These are phyloP conservation scores for Anser cygnoides DNA, from an alignment of 2,113 vertebrate species.

Conservation along the genomic window DNA sequence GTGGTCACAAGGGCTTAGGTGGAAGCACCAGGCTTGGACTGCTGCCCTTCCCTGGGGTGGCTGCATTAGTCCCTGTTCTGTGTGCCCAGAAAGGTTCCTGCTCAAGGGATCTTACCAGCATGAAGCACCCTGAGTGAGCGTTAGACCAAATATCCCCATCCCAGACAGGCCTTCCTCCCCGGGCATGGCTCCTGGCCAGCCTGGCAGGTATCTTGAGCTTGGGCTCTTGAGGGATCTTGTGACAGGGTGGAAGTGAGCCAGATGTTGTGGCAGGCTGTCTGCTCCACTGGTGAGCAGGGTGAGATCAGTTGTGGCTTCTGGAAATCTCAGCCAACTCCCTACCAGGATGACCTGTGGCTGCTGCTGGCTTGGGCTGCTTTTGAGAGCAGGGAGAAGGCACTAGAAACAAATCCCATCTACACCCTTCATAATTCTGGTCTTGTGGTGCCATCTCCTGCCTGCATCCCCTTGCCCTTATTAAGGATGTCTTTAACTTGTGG, in stretches of 20 bases:
- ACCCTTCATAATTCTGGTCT: conserved; percentile 24
- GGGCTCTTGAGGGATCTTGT: not conserved
- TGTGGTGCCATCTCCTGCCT: conserved; percentile 55
- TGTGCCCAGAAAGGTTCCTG: not conserved
- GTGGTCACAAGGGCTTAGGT: not conserved
- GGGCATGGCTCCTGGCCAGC: not conserved
- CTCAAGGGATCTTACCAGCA: not conserved
- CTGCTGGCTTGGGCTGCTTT: not conserved
- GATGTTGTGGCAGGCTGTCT: not conserved
- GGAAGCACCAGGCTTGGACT: not conserved
- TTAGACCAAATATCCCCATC: not conserved
- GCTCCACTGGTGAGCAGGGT: not conserved
- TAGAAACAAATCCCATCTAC: not conserved
- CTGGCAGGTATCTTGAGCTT: not conserved
- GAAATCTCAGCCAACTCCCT: not conserved
- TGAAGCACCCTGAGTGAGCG: not conserved
- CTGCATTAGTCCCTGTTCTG: not conserved
- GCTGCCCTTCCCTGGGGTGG: not conserved
- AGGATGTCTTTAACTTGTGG: not conserved
- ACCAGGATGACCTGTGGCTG: not conserved
- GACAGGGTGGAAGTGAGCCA: not conserved
- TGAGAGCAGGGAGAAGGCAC: not conserved
- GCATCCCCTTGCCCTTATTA: not conserved
- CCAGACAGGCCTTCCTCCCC: not conserved
- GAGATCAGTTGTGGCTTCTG: not conserved